These are phyloP conservation scores for Caenorhabditis elegans DNA, from an alignment of 1,140 invertebrate genomes.

Conservation along the genomic window WBcel235 BX284602.5:2288001-2288500, in stretches of 20 bases:
- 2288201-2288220: neutral
- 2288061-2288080: neutral
- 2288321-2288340: neutral
- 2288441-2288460: neutral
- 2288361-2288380: neutral
- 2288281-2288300: neutral
- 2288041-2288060: neutral
- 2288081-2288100: neutral
- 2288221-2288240: neutral
- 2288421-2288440: neutral
- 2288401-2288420: neutral
- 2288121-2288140: neutral
- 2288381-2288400: neutral
- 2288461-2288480: neutral
- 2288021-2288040: neutral
- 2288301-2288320: neutral
- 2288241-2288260: neutral
- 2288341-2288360: neutral
- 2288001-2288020: neutral
- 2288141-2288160: neutral
- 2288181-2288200: neutral
- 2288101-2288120: neutral
- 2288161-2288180: neutral
- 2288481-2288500: neutral
- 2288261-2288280: too few species aligned